These are phyloP conservation scores for Camelus bactrianus DNA, from an alignment of 2,113 vertebrate species.

Conservation along the genomic window DNA sequence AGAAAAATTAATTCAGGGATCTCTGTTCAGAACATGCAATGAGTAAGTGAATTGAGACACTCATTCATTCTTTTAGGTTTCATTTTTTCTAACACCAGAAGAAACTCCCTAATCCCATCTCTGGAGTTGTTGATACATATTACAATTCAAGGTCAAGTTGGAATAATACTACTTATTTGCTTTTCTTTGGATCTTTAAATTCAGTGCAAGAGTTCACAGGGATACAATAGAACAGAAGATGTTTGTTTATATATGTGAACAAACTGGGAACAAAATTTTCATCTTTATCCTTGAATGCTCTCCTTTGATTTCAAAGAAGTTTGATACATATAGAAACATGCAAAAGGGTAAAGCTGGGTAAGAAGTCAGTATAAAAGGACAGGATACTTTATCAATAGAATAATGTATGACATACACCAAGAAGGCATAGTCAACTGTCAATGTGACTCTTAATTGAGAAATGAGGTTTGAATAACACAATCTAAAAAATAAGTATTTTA, in stretches of 20 bases:
- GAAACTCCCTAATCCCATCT: background rate
- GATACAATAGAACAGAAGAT: slow-evolving; percentile 60
- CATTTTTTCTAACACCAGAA: background rate
- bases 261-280: slow-evolving; percentile 56
- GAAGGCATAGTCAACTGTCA: background rate
- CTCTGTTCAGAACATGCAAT: background rate
- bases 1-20: background rate
- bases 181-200: slow-evolving; percentile 69
- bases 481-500: background rate
- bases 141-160: slow-evolving; percentile 46
- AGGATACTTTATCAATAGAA: slow-evolving; percentile 9
- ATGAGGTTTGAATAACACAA: background rate
- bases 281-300: slow-evolving; percentile 39
- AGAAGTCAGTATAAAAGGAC: background rate
- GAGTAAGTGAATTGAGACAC: background rate
- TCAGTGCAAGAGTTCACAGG: slow-evolving; percentile 45
- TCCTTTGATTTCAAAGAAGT: slow-evolving; percentile 63
- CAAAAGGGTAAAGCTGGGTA: background rate
- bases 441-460: background rate
- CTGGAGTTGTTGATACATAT: slow-evolving; percentile 23
- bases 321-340: slow-evolving; percentile 2
- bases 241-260: slow-evolving; percentile 62
- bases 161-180: slow-evolving; percentile 41
- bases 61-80: background rate
- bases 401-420: background rate